Conservation (phyloP, 2,888 invertebrate genomes). For the Sarcophaga rosellei region DNA sequence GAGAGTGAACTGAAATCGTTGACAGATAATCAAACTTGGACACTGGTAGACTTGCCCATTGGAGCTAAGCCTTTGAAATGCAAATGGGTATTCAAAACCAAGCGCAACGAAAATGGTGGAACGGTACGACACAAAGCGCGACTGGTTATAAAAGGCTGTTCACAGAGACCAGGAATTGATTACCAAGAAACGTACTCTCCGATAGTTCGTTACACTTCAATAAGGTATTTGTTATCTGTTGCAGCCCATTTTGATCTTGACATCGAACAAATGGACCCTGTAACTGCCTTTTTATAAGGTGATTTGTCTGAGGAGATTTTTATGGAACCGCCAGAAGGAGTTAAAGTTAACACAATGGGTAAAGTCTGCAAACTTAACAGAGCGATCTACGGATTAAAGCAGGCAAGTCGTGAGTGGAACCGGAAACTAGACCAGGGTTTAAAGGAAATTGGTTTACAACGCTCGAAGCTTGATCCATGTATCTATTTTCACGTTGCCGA, state of each 20-base stretch:
- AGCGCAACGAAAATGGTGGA: conserved; percentile 6
- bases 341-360: background rate
- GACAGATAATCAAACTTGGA: conserved; percentile 12
- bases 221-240: conserved; percentile 22
- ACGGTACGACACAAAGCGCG: background rate
- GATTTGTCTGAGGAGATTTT: conserved; percentile 37
- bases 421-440: conserved; percentile 60
- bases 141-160: conserved; percentile 59
- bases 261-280: conserved; percentile 63
- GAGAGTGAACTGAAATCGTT: background rate
- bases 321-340: conserved; percentile 30
- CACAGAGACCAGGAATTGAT: conserved; percentile 46
- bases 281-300: conserved; percentile 66
- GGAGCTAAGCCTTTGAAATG: background rate
- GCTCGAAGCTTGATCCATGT: conserved; percentile 37
- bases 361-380: conserved; percentile 35
- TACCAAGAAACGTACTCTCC: conserved; percentile 66
- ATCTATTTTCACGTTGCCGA: conserved; percentile 30
- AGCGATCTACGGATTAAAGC: conserved; percentile 40
- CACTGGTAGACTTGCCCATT: conserved; percentile 2
- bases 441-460: conserved; percentile 36
- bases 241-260: conserved; percentile 40
- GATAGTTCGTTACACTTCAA: conserved; percentile 51
- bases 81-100: conserved; percentile 21
- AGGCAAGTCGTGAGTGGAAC: conserved; percentile 69